Base-by-base conservation (phyloP, 92 coral and sea anemone species). In the Palythoa heliodiscus region DNA sequence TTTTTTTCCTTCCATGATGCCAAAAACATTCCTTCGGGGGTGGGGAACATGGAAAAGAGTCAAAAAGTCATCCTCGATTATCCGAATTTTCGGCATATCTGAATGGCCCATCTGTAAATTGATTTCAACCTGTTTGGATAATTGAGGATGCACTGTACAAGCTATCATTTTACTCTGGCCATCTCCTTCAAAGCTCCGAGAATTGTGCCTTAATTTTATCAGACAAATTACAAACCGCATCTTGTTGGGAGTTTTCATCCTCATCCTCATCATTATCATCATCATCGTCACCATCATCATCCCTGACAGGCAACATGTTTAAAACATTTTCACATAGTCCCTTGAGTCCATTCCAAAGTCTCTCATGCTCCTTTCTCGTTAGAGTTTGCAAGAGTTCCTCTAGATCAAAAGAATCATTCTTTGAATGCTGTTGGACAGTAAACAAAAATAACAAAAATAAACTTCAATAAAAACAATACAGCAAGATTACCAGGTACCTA, bases 331-430 rank as follows among this genome's bases (percentile, higher is more conserved):
- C 89, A 78, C 96, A 88, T 53, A 93, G 82, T 38, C 48, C 75
- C 73, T 89, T 93, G 22, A 96, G 87, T 38, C 92, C 95, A 73
- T 75, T 83, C 98, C 98, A 96, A 67, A 96, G 79, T 6, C 91
- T 89, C 52, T 92, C 93, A 52, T 96, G 98, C 50, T 94, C 95
- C 76, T 90, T 92, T 67, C 83, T 92, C 2, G 98, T 91, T 68
- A 96, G 87, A 48, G 96, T 87, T 79, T 96, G 98, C 13, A 96
- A 84, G 71, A 94, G 82, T 90, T 96, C 98, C 52, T 86, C 95
- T 66, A 96, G 79, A 78, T 96, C 91, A 84, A 94, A 96, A 3
- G 93, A 48, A 67, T 94, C 98, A 88, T 94, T 96, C 86, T 92
- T 95, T 78, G 96, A 94, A 82, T 94, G 86, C 98, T 96, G 82